Percentiles rank a stretch among this genome's conserved stretches.
Conservation (phyloP, 1,140 invertebrate species). For the Drosophila nikananu region DNA sequence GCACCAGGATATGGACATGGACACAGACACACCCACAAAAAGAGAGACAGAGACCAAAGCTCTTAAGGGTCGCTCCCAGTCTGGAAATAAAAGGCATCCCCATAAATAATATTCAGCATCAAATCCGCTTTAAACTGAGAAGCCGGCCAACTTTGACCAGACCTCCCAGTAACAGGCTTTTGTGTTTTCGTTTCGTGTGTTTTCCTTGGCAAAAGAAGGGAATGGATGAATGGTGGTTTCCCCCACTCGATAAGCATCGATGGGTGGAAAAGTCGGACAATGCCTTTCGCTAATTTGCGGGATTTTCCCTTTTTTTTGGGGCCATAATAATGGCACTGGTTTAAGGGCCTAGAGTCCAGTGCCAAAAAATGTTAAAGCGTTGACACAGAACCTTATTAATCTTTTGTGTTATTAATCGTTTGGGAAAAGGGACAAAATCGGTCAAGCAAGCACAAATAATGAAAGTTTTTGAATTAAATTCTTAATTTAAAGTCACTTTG, state of each 20-base stretch:
- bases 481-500: background rate
- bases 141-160: constrained; percentile 8
- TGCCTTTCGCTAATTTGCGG: constrained; percentile 41
- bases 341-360: background rate
- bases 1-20: constrained; percentile 15
- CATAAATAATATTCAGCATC: constrained; percentile 80
- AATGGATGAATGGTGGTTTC: background rate
- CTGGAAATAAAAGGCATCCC: constrained; percentile 68
- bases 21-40: too few relatives aligned
- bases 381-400: constrained; percentile 24
- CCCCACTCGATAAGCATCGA: constrained; percentile 44
- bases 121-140: constrained; percentile 79
- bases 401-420: constrained; percentile 29
- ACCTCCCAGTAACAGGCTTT: constrained; percentile 13
- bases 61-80: constrained; percentile 64
- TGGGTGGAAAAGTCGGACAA: constrained; percentile 31
- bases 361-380: constrained; percentile 1
- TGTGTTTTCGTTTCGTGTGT: constrained; percentile 25
- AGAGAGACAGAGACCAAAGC: constrained; percentile 18
- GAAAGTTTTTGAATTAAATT: background rate
- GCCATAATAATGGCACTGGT: constrained; percentile 17
- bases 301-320: constrained; percentile 31
- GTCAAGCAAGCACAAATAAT: background rate
- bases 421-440: background rate
- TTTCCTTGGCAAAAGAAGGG: background rate